A percentile compares a stretch with the other conserved stretches of the same genome.
phyloP scores from a whole-genome alignment of 2,797 vertebrate species.

The Oreonectes daqikongensis region DNA sequence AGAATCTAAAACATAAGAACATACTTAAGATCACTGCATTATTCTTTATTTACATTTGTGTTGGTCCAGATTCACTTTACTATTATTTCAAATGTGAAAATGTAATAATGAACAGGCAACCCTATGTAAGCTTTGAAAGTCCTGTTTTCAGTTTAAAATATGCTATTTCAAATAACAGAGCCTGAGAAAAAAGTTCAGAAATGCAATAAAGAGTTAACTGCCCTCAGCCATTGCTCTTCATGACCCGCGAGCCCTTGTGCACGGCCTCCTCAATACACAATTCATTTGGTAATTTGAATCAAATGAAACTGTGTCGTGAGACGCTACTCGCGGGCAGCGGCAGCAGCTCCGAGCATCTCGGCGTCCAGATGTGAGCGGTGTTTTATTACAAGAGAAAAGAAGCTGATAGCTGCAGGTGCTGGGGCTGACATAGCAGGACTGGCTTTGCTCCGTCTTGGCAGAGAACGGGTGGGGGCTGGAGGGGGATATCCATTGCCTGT shows the following conservation, averaged over 20 bases:
- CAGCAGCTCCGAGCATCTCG: constrained; percentile 50
- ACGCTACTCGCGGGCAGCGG: constrained; percentile 51
- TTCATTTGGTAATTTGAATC: constrained; percentile 80
- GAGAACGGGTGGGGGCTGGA: constrained; percentile 62
- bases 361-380: constrained; percentile 80
- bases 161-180: constrained; percentile 13
- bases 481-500: constrained; percentile 81
- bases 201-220: constrained; percentile 63
- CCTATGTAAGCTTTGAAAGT: no score
- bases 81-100: neutral
- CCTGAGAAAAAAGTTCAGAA: constrained; percentile 63
- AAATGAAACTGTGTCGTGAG: constrained; percentile 76
- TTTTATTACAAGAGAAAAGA: constrained; percentile 79
- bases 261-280: constrained; percentile 79
- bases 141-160: neutral
- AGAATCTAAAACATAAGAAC: neutral
- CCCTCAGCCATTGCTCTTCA: constrained; percentile 65
- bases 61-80: neutral
- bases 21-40: neutral
- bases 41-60: neutral
- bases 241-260: constrained; percentile 69
- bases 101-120: no score
- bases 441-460: constrained; percentile 68
- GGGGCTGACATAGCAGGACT: constrained; percentile 74
- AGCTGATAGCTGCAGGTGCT: constrained; percentile 87